Evolutionary conservation across 2,888 invertebrate species (phyloP), one percentile per base, ranked within the genome.

Genomic region (Cephus pygmeus): DNA sequence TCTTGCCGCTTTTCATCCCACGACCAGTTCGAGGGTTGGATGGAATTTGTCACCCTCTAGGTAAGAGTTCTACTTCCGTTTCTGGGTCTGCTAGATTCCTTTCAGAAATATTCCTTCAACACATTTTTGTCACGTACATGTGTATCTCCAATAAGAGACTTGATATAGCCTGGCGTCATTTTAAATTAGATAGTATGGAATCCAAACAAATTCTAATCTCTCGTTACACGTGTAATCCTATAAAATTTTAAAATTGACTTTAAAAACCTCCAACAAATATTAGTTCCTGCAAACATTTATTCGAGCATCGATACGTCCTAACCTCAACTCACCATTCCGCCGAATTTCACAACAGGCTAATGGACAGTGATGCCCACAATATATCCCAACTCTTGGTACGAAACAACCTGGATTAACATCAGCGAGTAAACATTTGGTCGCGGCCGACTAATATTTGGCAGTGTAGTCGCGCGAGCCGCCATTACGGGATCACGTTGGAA

Each of bases 11-110:
- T 80, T 36, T 79, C 73, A 69, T 73, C 69, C 74, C 78, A 69
- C 78, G 68, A 34, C 71, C 74, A 34, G 71, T 56, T 4, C 71
- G 71, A 71, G 71, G 71, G 56, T 31, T 77, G 68, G 80, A 80
- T 74, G 76, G 36, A 78, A 78, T 77, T 83, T 73, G 83, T 83
- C 83, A 80, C 81, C 79, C 81, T 82, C 80, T 81, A 80, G 78
- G 83, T 81, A 79, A 78, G 23, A 33, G 23, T 34, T 34, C 71
- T 30, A 31, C 34, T 34, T 71, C 56, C 56, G 56, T 56, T 56
- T 56, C 56, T 56, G 56, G 56, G 56, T 23, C 23, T 23, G 56
- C 23, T 23, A 23, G 56, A 9, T 56, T 56, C 56, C 56, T 56
- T 23, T 2, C 56, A 56, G 56, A 56, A 56, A 56, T 56, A 56